Evolutionary conservation across 23 tunicate genomes (phyloP).

Genomic region (Styela clava): DNA sequence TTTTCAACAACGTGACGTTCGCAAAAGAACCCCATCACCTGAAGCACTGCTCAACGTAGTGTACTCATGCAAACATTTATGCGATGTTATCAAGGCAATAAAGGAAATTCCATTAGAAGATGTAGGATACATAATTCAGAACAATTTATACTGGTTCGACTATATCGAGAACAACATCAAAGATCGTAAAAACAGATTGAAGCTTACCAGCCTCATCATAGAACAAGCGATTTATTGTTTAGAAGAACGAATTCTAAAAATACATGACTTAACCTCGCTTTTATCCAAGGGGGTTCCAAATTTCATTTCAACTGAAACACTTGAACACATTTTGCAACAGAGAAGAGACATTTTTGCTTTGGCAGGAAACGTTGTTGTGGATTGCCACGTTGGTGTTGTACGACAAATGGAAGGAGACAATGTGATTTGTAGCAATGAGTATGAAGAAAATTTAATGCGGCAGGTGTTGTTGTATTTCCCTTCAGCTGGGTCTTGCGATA

Average conservation of each 20-base stretch:
- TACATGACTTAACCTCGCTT: neutral
- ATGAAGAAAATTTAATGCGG: conserved; percentile 3
- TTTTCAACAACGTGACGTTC: neutral
- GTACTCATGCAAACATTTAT: neutral
- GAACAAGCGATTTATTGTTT: neutral
- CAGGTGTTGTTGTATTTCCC: conserved; percentile 17
- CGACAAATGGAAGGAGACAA: neutral
- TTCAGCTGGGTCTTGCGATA: conserved; percentile 1
- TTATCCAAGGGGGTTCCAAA: neutral
- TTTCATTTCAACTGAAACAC: neutral
- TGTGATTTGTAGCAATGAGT: neutral
- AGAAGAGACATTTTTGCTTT: neutral
- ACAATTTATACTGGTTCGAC: neutral
- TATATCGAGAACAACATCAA: neutral
- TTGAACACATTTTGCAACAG: conserved; percentile 5
- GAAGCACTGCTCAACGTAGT: neutral
- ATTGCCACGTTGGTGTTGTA: conserved; percentile 5
- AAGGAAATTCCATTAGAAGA: neutral
- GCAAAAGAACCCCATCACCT: too few species aligned
- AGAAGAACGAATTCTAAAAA: neutral
- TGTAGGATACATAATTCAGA: neutral
- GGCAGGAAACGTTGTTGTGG: neutral
- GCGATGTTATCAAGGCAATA: neutral
- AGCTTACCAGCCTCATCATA: neutral
- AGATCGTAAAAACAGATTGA: neutral